Base-by-base conservation (phyloP, 1,140 invertebrate genomes). In the Acromyrmex charruanus region DNA sequence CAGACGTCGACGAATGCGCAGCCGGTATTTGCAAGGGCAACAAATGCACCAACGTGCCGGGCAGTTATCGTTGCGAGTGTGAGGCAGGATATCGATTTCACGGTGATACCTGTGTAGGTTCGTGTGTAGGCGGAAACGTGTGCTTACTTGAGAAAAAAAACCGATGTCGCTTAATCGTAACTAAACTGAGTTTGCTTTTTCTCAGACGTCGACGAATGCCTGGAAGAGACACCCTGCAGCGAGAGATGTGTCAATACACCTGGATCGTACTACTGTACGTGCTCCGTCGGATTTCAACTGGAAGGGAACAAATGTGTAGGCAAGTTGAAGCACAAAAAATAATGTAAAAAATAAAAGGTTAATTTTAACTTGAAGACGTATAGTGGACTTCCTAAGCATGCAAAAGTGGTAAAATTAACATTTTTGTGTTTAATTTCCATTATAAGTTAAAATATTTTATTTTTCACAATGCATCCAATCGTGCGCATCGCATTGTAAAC, bases 31-130 rank as follows among this genome's bases (percentile, higher is more conserved):
- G 97, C 89, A 96, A 96, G 87, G 96, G 96, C 87, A 96, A 96
- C 0, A 96, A 95, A 16, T 99, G 98, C 93, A 94, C 97, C 21
- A 99, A 99, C 94, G 97, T 97, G 1, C 94, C 97, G 3, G 98
- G 98, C 2, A 97, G 97, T 16, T 99, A 97, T 94, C 96, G 97
- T 72, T 99, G 98, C 92, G 96, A 96, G 21, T 99, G 98, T 93
- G 97, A 97, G 86, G 96, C 96, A 85, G 98, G 98, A 16, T 98
- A 97, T 90, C 96, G 96, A 89, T 95, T 95, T 25, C 95, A 95
- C 84, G 94, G 95, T 44, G 96, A 95, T 72, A 95, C 95, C 12
- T 97, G 97, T 94, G 94, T 96, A 86, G 97, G 97, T 97, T 93
- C 93, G 94, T 94, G 74, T 3, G 61, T 14, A 44, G 18, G 16